phyloP scores from a whole-genome alignment of 2,113 vertebrate genomes.

The Pyxicephalus adspersus region DNA sequence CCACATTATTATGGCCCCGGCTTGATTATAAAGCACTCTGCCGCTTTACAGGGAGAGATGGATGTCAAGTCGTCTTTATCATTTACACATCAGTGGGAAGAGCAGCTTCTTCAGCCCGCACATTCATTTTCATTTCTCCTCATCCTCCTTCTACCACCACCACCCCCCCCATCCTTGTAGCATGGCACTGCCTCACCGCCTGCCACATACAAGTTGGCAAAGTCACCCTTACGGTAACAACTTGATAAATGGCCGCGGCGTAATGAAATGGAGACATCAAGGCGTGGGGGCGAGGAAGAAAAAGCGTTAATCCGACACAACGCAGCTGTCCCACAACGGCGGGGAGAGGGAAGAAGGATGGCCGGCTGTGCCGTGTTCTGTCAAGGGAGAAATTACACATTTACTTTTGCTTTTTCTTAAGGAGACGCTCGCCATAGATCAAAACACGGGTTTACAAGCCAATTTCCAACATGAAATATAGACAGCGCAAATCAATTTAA shows the following conservation, averaged over 20 bases:
- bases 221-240: conserved; percentile 88
- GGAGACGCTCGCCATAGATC: conserved; percentile 99
- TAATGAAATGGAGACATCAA: conserved; percentile 99
- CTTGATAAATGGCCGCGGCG: conserved; percentile 93
- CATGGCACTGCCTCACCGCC: conserved; percentile 67
- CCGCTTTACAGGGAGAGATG: conserved; percentile 74
- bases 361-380: conserved; percentile 93
- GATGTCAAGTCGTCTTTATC: conserved; percentile 85
- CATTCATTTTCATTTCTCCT: conserved; percentile 75
- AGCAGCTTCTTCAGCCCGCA: conserved; percentile 74
- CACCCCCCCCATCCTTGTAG: conserved; percentile 2
- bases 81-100: conserved; percentile 90
- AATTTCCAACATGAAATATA: conserved; percentile 99
- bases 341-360: conserved; percentile 92
- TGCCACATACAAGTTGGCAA: conserved; percentile 77
- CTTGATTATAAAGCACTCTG: conserved; percentile 84
- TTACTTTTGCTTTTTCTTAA: conserved; percentile 99
- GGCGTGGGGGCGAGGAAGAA: conserved; percentile 87
- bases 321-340: conserved; percentile 74
- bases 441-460: conserved; percentile 93
- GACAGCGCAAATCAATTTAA: conserved; percentile 96
- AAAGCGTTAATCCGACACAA: conserved; percentile 73
- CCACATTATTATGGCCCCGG: conserved; percentile 89
- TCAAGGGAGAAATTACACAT: conserved; percentile 99
- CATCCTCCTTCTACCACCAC: conserved; percentile 10